phyloP scores from a whole-genome alignment of 1,140 invertebrate genomes.

The Drosophila pectinifera region DNA sequence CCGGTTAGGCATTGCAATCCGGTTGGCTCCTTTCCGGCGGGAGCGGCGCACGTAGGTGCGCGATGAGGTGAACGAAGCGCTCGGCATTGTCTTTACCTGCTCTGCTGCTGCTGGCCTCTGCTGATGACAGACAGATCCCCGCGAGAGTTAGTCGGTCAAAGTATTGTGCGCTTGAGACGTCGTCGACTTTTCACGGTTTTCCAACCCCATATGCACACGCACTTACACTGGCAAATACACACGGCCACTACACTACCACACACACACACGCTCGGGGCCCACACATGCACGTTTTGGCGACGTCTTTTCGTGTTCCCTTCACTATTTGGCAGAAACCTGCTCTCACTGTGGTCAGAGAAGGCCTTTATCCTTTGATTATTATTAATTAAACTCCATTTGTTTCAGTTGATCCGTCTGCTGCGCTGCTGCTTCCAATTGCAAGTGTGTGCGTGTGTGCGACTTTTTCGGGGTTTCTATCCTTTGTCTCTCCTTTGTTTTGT shows the following conservation, averaged over 20 bases:
- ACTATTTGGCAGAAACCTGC: conserved; percentile 32
- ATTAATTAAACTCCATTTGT: conserved; percentile 57
- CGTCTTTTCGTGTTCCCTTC: conserved; percentile 58
- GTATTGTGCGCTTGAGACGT: conserved; percentile 41
- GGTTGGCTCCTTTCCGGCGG: conserved; percentile 93
- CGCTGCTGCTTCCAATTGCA: conserved; percentile 56
- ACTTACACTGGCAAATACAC: conserved; percentile 59
- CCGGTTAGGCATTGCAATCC: conserved; percentile 92
- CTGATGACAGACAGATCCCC: conserved; percentile 17
- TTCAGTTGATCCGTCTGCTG: conserved; percentile 59
- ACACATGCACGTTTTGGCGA: conserved; percentile 49
- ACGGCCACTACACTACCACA: conserved; percentile 47
- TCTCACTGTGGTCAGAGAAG: not conserved
- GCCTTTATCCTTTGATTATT: conserved; percentile 13
- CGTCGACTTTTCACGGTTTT: conserved; percentile 67
- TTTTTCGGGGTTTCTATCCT: conserved; percentile 82
- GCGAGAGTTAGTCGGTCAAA: conserved; percentile 37
- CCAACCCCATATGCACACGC: conserved; percentile 75
- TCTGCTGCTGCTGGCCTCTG: not conserved
- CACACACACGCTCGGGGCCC: conserved; percentile 26
- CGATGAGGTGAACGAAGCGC: conserved; percentile 94
- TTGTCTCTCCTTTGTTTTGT: conserved; percentile 82
- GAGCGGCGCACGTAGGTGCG: conserved; percentile 92
- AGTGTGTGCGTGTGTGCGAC: conserved; percentile 53
- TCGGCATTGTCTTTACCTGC: conserved; percentile 90